Base-by-base conservation (phyloP, 2,113 vertebrate species). In the Plectropomus leopardus region DNA sequence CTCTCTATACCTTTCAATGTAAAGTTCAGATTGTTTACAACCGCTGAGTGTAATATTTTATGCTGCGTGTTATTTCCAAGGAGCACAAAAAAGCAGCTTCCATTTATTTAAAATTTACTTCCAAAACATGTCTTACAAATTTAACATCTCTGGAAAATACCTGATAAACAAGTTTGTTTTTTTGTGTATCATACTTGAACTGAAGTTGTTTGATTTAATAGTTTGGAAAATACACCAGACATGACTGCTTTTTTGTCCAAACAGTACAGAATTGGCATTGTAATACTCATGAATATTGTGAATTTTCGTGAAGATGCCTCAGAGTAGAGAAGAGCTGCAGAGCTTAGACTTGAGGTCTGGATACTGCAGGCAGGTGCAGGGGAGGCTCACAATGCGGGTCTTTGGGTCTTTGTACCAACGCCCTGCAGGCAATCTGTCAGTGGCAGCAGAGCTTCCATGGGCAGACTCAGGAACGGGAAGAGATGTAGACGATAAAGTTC, bases 401-500 rank as follows among this genome's bases (percentile, higher is more conserved):
- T 80, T n/a, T 61, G 57, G 60, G 51, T 79, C 73, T 82, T 78
- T 68, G 48, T 58, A 75, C 72, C 30, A 16, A 14, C 32, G 47
- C 47, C 87, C 83, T 65, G 77, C 75, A 84, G 88, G 83, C 83
- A 73, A 60, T 79, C 45, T 67, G 65, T 82, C 76, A 72, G 55
- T 44, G 65, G 53, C 75, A 75, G 64, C 74, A 72, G 40, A 66
- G 78, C 81, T 65, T 80, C 82, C 42, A 47, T 9, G 51, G 74
- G 76, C 71, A 72, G 82, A 83, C 72, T 80, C 80, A 47, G 84
- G 74, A 87, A 86, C 58, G 80, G 89, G 89, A 91, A 91, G 79
- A 82, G 89, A 91, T 90, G 75, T 10, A 86, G 89, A 88, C 57
- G 67, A 92, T 89, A 90, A 88, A 88, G 86, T 78, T 24, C 13